Percentiles rank a stretch among this genome's conserved stretches.
These are phyloP conservation scores for Puffinus mauretanicus DNA, from an alignment of 2,113 vertebrate species.

Conservation along the genomic window DNA sequence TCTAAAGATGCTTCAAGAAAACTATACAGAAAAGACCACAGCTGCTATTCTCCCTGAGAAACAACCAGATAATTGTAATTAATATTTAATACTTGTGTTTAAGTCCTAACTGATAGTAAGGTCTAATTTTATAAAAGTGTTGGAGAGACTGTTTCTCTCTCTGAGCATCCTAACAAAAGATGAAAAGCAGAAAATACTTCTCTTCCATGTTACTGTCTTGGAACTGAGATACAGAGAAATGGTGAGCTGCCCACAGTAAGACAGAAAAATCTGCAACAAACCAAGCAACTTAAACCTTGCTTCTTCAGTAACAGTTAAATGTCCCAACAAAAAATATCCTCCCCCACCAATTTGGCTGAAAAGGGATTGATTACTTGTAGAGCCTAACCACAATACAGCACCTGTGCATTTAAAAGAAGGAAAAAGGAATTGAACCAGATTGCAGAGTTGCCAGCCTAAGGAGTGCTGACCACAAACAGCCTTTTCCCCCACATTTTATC, in stretches of 20 bases:
- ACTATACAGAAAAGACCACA: not conserved
- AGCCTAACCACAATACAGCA: not conserved
- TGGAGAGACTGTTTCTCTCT: not conserved
- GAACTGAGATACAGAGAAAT: not conserved
- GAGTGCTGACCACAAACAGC: constrained; percentile 31
- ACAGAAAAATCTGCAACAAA: not conserved
- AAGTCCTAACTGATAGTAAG: not conserved
- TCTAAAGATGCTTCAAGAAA: not conserved
- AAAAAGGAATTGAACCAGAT: not conserved
- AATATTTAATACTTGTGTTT: not conserved
- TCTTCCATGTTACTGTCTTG: not conserved
- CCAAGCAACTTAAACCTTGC: not conserved
- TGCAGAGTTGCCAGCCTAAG: not conserved
- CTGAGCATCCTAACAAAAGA: not conserved
- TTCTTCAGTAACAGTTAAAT: not conserved
- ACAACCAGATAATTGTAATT: not conserved
- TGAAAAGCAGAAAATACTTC: not conserved
- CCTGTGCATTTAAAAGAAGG: not conserved
- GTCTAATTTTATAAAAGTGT: not conserved
- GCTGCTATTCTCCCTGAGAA: not conserved
- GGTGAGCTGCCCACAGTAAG: not conserved
- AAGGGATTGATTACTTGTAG: not conserved
- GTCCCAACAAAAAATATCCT: not conserved
- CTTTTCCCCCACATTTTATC: not conserved
- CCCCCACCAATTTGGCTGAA: not conserved